A percentile compares a stretch with the other conserved stretches of the same genome.
phyloP scores from a whole-genome alignment of 2,888 invertebrate genomes.

The Drosophila falleni region DNA sequence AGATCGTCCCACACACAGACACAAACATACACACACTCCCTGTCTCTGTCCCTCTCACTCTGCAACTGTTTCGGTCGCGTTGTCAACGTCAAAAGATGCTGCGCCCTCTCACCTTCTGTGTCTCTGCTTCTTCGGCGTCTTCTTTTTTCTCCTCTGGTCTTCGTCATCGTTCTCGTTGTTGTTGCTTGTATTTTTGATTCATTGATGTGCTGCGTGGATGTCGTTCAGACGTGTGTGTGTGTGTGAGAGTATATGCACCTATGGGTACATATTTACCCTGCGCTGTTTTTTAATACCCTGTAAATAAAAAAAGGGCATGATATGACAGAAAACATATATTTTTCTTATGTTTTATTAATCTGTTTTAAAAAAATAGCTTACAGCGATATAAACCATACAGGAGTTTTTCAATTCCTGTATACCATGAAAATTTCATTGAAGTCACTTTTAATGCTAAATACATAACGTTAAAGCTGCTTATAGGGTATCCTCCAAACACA shows the following conservation, averaged over 20 bases:
- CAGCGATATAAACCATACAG: too few species aligned
- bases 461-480: neutral
- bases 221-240: constrained; percentile 50
- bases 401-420: too few species aligned
- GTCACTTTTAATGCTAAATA: neutral
- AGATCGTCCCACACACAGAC: constrained; percentile 72
- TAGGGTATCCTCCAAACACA: neutral
- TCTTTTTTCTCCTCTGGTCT: constrained; percentile 21
- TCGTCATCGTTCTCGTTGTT: constrained; percentile 24
- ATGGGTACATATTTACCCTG: constrained; percentile 41
- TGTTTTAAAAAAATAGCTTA: neutral
- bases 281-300: constrained; percentile 24
- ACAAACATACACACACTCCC: constrained; percentile 25
- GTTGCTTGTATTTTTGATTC: constrained; percentile 72
- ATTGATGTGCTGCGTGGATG: constrained; percentile 78
- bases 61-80: constrained; percentile 50
- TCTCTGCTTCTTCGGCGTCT: constrained; percentile 15
- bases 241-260: constrained; percentile 39
- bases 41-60: neutral
- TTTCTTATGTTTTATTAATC: neutral
- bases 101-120: constrained; percentile 73
- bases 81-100: constrained; percentile 74
- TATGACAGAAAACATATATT: neutral
- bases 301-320: neutral
- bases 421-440: neutral